Evolutionary conservation across 2,113 vertebrate species (phyloP), one percentile per base, ranked within the genome.

Genomic region (Halcyon malimbica): DNA sequence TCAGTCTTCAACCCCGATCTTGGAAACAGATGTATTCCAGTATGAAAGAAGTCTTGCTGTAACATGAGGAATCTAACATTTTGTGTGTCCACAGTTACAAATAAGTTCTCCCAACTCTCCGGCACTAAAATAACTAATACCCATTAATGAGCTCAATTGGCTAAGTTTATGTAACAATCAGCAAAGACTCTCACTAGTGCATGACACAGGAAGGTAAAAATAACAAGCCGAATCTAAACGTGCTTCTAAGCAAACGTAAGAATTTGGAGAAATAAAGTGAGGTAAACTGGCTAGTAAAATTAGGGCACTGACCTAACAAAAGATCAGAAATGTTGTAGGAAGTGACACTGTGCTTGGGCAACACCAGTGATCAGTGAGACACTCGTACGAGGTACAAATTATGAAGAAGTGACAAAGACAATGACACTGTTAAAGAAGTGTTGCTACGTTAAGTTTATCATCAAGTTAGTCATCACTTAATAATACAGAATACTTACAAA

Each of bases 201-300:
- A 13, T 7, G 24, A 54, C 28, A 78, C 1, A 25, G 14, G 25
- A 79, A 77, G 51, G 54, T 31, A 53, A 85, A 79, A 88, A 28
- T 26, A 78, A 50, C 25, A 64, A 90, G 39, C 14, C 44, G 69
- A 88, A 86, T 9, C 3, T 44, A 64, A 68, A 69, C 0, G 0
- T 41, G 16, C 33, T 59, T 77, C 37, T 31, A 29, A 28, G 19
- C 35, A 90, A 67, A 83, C 0, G 0, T 7, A 10, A 37, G 12
- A 77, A 69, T n/a, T 90, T 74, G 14, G 14, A 63, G 28, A 59
- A 82, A 86, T 46, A 21, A 73, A 39, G 29, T 2, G 2, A 18
- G 8, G 10, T 64, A 57, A 74, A 1, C 3, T 4, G 5, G 28
- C 44, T 3, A 41, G 48, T 59, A 37, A 67, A 65, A 86, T 41